Percentiles rank a stretch among this genome's conserved stretches.
These are phyloP conservation scores for Limnephilus lunatus DNA, from an alignment of 2,888 invertebrate species.

Conservation along the genomic window DNA sequence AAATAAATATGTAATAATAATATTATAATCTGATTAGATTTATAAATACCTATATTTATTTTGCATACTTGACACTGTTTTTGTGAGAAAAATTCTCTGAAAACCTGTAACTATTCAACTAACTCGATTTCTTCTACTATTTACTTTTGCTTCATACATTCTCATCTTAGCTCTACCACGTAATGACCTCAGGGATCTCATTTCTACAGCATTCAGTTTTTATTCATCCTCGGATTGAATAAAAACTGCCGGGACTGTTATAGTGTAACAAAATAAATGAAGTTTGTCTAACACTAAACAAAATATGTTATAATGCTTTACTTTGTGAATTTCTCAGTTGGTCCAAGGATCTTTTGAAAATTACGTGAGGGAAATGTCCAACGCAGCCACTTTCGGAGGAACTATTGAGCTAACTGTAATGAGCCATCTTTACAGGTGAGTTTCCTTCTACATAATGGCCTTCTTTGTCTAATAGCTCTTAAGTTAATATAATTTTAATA, in stretches of 20 bases:
- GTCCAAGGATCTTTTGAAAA: constrained; percentile 81
- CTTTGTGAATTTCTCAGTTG: constrained; percentile 73
- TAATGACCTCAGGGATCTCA: too few species aligned
- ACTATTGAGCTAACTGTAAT: constrained; percentile 84
- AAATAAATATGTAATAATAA: too few species aligned
- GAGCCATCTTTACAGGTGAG: constrained; percentile 83
- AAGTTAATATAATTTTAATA: too few species aligned
- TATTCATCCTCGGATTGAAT: too few species aligned
- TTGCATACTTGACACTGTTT: neutral
- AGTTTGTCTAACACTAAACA: neutral
- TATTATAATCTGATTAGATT: too few species aligned
- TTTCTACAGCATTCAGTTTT: too few species aligned
- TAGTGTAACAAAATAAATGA: too few species aligned
- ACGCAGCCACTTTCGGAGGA: constrained; percentile 83
- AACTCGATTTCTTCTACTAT: too few species aligned
- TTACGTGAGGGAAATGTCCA: constrained; percentile 84
- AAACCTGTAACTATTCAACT: neutral
- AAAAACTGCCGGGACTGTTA: too few species aligned
- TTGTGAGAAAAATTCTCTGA: neutral
- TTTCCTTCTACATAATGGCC: neutral
- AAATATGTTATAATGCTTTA: neutral
- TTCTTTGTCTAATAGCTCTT: neutral
- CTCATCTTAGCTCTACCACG: too few species aligned
- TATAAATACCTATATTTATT: neutral
- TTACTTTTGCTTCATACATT: too few species aligned